These are phyloP conservation scores for Cryptus viduatorius DNA, from an alignment of 2,888 invertebrate species.

Conservation along the genomic window DNA sequence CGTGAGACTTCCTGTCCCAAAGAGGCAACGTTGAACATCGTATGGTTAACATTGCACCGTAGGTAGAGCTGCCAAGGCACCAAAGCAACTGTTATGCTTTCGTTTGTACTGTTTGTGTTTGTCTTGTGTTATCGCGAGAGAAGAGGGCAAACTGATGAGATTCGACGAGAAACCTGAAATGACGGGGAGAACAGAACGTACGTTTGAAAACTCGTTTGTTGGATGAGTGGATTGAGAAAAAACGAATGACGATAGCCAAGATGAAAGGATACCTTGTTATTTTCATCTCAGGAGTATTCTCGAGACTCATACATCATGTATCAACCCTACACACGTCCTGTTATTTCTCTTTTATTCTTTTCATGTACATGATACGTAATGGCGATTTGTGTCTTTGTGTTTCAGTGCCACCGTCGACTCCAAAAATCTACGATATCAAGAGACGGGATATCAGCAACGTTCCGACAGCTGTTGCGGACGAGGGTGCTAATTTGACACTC, in stretches of 20 bases:
- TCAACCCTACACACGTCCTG: background rate
- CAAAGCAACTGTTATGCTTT: slow-evolving; percentile 24
- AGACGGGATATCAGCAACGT: slow-evolving; percentile 92
- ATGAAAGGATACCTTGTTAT: background rate
- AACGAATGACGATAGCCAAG: background rate
- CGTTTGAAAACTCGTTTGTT: background rate
- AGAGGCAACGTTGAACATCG: slow-evolving; percentile 39
- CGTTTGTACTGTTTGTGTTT: slow-evolving; percentile 50
- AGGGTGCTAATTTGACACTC: slow-evolving; percentile 93
- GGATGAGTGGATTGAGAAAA: background rate
- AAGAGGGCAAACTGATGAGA: slow-evolving; percentile 11
- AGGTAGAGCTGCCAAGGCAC: background rate
- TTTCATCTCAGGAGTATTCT: background rate
- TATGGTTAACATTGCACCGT: background rate
- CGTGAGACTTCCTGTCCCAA: slow-evolving; percentile 48
- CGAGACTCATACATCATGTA: background rate
- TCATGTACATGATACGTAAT: slow-evolving; percentile 3
- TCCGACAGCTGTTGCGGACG: slow-evolving; percentile 92
- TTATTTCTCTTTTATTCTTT: too few species aligned
- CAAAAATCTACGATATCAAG: slow-evolving; percentile 94
- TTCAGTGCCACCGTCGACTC: slow-evolving; percentile 94
- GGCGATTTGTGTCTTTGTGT: slow-evolving; percentile 72
- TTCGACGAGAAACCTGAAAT: background rate
- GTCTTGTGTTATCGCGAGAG: slow-evolving; percentile 42
- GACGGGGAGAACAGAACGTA: background rate